Evolutionary conservation across 2,888 invertebrate species (phyloP).

Genomic region (Latheticus oryzae): DNA sequence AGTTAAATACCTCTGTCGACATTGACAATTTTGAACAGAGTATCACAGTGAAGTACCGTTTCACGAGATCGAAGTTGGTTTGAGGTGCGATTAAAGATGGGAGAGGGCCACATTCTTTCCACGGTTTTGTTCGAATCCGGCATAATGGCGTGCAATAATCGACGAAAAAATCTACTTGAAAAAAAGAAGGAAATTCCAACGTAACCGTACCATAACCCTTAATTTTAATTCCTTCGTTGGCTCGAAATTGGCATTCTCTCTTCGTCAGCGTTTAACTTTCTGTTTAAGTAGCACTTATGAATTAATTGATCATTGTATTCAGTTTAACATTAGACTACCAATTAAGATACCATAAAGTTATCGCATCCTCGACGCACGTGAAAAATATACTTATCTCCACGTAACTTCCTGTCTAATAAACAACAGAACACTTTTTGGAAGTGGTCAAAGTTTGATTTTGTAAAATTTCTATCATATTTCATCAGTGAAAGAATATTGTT

Average conservation of each 20-base stretch:
- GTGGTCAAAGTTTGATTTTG: neutral
- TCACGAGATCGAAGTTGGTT: slow-evolving; percentile 50
- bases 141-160: slow-evolving; percentile 33
- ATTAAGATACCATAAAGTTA: slow-evolving; percentile 49
- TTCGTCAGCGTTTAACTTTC: slow-evolving; percentile 20
- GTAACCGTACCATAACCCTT: slow-evolving; percentile 9
- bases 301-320: slow-evolving; percentile 44
- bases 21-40: slow-evolving; percentile 53
- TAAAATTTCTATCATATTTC: slow-evolving; percentile 5
- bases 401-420: slow-evolving; percentile 52
- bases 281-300: slow-evolving; percentile 31
- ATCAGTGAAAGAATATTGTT: slow-evolving; percentile 37
- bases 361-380: slow-evolving; percentile 49
- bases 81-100: slow-evolving; percentile 51
- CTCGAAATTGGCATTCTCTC: slow-evolving; percentile 13
- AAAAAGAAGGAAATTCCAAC: slow-evolving; percentile 36
- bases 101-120: slow-evolving; percentile 51
- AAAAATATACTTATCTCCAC: slow-evolving; percentile 50
- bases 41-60: slow-evolving; percentile 55
- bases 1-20: slow-evolving; percentile 48
- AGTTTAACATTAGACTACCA: slow-evolving; percentile 40
- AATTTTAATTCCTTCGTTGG: slow-evolving; percentile 21
- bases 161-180: too few species aligned
- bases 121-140: slow-evolving; percentile 36
- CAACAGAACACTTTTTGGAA: slow-evolving; percentile 23